phyloP scores from a whole-genome alignment of 1,140 invertebrate species.

The Drosophila rhopaloa region DNA sequence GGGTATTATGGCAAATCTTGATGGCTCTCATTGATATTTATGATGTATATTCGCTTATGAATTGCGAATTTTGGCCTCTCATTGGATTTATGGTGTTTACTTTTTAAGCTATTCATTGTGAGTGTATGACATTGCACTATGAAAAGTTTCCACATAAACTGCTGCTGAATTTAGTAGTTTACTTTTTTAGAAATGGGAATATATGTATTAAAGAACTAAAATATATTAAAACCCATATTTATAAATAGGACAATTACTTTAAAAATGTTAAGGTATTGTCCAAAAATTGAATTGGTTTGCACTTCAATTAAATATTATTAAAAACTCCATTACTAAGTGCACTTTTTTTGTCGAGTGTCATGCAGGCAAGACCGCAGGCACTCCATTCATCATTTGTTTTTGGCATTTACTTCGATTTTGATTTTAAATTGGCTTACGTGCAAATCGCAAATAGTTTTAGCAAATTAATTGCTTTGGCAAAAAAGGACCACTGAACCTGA shows the following conservation, averaged over 20 bases:
- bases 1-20: slow-evolving; percentile 10
- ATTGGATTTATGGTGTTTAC: slow-evolving; percentile 13
- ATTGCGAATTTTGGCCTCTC: slow-evolving; percentile 22
- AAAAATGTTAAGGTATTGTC: too few relatives aligned
- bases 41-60: slow-evolving; percentile 27
- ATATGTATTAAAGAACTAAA: too few relatives aligned
- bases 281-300: too few relatives aligned
- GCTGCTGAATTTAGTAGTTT: too few relatives aligned
- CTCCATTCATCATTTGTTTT: slow-evolving; percentile 24
- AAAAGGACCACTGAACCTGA: slow-evolving; percentile 7
- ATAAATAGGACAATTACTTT: too few relatives aligned
- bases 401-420: slow-evolving; percentile 23
- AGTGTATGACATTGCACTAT: not conserved
- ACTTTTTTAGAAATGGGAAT: too few relatives aligned
- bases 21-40: slow-evolving; percentile 24
- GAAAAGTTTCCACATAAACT: not conserved
- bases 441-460: slow-evolving; percentile 44
- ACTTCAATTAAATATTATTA: too few relatives aligned
- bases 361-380: not conserved
- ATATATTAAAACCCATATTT: too few relatives aligned
- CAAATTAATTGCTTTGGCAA: slow-evolving; percentile 43
- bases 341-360: not conserved
- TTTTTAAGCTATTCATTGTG: slow-evolving; percentile 5
- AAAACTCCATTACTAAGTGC: not conserved
- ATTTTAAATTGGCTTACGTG: slow-evolving; percentile 39